Evolutionary conservation across 2,797 vertebrate genomes (phyloP).

Genomic region (Phrynocephalus guinanensis): DNA sequence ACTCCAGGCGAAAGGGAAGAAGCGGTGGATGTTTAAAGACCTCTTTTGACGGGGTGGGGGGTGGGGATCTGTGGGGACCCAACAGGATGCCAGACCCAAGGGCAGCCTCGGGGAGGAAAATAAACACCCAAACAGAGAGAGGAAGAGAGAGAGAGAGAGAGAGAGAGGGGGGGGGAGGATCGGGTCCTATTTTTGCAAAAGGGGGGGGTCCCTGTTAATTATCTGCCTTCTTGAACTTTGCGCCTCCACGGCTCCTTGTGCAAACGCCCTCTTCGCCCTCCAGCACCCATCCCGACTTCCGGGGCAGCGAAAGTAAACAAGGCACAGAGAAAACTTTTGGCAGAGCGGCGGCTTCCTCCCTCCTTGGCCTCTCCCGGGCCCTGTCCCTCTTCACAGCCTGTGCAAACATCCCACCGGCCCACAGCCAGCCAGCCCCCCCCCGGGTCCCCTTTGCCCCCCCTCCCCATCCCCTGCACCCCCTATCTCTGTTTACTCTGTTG

Average conservation of each 20-base stretch:
- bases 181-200: not conserved
- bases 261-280: slow-evolving; percentile 10
- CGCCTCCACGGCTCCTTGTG: not conserved
- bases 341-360: not conserved
- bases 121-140: not conserved
- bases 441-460: not conserved
- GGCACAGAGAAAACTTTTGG: not conserved
- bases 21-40: too few relatives aligned
- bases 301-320: not conserved
- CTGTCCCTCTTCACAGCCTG: too few relatives aligned
- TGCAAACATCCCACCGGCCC: accelerated
- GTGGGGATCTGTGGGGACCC: too few relatives aligned
- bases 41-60: too few relatives aligned
- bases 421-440: not conserved
- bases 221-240: not conserved
- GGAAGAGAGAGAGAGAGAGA: not conserved
- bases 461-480: not conserved
- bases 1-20: too few relatives aligned
- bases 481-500: not conserved
- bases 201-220: not conserved
- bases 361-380: not conserved
- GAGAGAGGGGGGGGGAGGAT: too few relatives aligned
- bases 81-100: too few relatives aligned
- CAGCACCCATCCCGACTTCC: not conserved
- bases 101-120: too few relatives aligned